phyloP scores from a whole-genome alignment of 2,888 invertebrate genomes.

The Nomada hirtipes region DNA sequence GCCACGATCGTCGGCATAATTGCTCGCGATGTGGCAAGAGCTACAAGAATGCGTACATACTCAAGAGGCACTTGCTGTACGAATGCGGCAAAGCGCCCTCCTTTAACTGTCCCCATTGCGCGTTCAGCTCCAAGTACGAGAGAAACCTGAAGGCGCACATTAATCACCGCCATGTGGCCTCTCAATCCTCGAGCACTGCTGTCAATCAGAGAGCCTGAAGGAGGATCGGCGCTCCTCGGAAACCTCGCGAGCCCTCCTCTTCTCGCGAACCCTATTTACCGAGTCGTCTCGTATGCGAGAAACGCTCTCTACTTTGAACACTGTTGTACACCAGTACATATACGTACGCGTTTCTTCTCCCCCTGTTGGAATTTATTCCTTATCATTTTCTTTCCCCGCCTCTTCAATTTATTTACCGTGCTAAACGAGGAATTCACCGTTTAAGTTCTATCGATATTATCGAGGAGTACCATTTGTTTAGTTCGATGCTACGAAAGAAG shows the following conservation, averaged over 20 bases:
- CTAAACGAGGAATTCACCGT: too few relatives aligned
- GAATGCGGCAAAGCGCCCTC: constrained; percentile 85
- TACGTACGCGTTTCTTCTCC: too few relatives aligned
- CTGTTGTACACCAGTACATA: too few relatives aligned
- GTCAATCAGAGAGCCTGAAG: constrained; percentile 77
- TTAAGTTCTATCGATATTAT: too few relatives aligned
- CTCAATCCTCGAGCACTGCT: constrained; percentile 41
- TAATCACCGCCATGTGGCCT: constrained; percentile 81
- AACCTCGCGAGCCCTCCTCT: neutral
- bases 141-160: constrained; percentile 84
- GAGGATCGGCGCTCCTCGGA: neutral
- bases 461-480: too few relatives aligned
- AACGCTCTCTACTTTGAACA: too few relatives aligned
- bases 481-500: too few relatives aligned
- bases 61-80: constrained; percentile 86
- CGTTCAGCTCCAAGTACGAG: constrained; percentile 84
- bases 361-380: too few relatives aligned
- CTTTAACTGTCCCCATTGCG: constrained; percentile 84
- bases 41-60: constrained; percentile 87
- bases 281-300: too few relatives aligned
- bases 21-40: constrained; percentile 87
- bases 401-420: too few relatives aligned
- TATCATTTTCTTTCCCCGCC: too few relatives aligned
- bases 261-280: too few relatives aligned
- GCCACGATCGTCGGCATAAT: constrained; percentile 80